Evolutionary conservation across 1,140 invertebrate genomes (phyloP), one percentile per base, ranked within the genome.

Genomic region (Hesperophylax magnus): DNA sequence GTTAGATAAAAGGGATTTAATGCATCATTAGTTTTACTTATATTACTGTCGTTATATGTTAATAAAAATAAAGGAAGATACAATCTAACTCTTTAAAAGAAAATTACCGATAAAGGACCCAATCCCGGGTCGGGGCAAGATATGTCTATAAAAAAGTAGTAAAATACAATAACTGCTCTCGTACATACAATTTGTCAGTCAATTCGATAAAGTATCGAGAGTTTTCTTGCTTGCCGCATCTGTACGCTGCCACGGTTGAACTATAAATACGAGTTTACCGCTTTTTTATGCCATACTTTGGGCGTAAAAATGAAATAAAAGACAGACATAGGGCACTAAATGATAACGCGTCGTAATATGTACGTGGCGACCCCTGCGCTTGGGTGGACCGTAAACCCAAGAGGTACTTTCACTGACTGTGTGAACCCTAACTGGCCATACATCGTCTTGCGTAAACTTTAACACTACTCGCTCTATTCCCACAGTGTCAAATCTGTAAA

Each of bases 301-400:
- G 78, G 74, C 78, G 77, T 84, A 81, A 84, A 84, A 84, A 78
- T 83, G 80, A 83, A 83, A 83, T 83, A 83, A 83, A 83, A 80
- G 39, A 56, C 78, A 56, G 67, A 69, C 76, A 61, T 79, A 69
- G 81, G 81, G 76, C 77, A 81, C 80, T 84, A 81, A 84, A 84
- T 84, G 82, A 84, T 84, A 84, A 84, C 82, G 82, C 72, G 79
- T 77, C 72, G 77, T 81, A 83, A 81, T 83, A 81, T 77, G 82
- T 81, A 79, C 65, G 82, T 77, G 82, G 82, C 79, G 82, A 81
- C 79, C 78, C 82, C 79, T 69, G 74, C 74, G 52, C 79, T 72
- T 54, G 39, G 11, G 1, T 47, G 39, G 67, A 76, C 79, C 82
- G 79, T 83, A 83, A 83, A 82, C 22, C 67, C 15, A 71, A 47